Percentiles rank a stretch among this genome's conserved stretches.
Evolutionary conservation across 2,888 invertebrate species (phyloP).

Genomic region (Tigriopus californicus): DNA sequence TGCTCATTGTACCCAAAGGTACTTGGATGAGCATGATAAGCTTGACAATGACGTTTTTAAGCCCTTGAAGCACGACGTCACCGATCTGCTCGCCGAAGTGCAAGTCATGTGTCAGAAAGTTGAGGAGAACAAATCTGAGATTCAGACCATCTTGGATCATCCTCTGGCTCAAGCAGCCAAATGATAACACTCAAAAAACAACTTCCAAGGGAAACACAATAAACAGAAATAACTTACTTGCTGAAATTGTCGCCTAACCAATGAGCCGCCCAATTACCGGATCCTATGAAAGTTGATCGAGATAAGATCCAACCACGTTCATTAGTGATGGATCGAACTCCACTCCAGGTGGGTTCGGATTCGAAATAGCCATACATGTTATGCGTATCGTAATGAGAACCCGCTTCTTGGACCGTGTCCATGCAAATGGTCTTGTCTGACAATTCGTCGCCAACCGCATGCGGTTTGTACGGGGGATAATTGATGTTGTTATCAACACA

Average conservation of each 20-base stretch:
- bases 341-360: slow-evolving; percentile 19
- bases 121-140: no score
- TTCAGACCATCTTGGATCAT: no score
- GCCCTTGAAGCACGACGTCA: no score
- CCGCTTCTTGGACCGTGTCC: slow-evolving; percentile 23
- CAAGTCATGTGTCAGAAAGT: no score
- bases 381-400: slow-evolving; percentile 24
- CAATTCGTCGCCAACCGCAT: background rate
- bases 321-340: slow-evolving; percentile 15
- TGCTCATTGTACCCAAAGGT: no score
- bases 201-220: no score
- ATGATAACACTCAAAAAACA: background rate
- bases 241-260: slow-evolving; percentile 51
- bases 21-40: no score
- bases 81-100: no score
- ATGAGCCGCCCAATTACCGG: slow-evolving; percentile 44
- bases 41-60: no score
- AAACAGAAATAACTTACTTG: background rate
- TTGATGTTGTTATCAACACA: background rate
- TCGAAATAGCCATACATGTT: slow-evolving; percentile 23
- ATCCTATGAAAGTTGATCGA: slow-evolving; percentile 20
- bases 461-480: background rate
- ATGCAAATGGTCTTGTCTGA: slow-evolving; percentile 54
- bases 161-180: no score
- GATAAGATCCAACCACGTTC: slow-evolving; percentile 18